phyloP scores from a whole-genome alignment of 2,113 vertebrate species.

The Chlamydotis undulata region DNA sequence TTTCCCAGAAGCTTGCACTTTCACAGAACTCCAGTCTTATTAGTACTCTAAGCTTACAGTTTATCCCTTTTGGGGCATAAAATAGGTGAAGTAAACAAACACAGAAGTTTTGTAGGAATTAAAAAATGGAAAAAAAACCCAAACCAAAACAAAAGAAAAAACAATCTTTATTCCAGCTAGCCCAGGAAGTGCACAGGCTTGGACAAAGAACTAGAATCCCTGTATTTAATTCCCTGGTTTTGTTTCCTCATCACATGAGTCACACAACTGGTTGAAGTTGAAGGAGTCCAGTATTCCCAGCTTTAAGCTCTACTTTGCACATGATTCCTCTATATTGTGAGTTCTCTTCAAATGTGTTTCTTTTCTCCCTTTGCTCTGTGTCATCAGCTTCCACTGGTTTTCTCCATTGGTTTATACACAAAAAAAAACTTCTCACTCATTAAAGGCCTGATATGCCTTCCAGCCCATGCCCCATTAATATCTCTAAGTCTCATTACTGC shows the following conservation, averaged over 20 bases:
- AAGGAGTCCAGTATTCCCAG: neutral
- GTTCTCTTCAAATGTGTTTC: neutral
- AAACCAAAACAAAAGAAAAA: neutral
- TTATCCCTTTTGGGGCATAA: slow-evolving; percentile 10
- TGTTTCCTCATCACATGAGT: neutral
- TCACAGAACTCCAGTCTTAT: neutral
- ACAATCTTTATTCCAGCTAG: neutral
- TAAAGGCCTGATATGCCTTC: neutral
- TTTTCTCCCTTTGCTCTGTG: neutral
- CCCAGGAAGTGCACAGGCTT: neutral
- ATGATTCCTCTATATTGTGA: neutral
- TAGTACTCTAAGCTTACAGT: slow-evolving; percentile 13
- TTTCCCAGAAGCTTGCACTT: slow-evolving; percentile 44
- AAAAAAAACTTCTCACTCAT: neutral
- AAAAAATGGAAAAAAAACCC: neutral
- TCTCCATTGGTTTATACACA: neutral
- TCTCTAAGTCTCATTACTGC: neutral
- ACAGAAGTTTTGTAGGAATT: slow-evolving; percentile 3
- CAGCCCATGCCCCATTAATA: neutral
- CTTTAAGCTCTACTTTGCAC: neutral
- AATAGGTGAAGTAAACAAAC: slow-evolving; percentile 45
- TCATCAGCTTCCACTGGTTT: neutral
- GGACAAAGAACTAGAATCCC: neutral
- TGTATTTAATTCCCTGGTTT: neutral
- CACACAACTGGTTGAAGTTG: neutral